Base-by-base conservation (phyloP, 2,888 invertebrate species). In the Cremastobaeus sp. region DNA sequence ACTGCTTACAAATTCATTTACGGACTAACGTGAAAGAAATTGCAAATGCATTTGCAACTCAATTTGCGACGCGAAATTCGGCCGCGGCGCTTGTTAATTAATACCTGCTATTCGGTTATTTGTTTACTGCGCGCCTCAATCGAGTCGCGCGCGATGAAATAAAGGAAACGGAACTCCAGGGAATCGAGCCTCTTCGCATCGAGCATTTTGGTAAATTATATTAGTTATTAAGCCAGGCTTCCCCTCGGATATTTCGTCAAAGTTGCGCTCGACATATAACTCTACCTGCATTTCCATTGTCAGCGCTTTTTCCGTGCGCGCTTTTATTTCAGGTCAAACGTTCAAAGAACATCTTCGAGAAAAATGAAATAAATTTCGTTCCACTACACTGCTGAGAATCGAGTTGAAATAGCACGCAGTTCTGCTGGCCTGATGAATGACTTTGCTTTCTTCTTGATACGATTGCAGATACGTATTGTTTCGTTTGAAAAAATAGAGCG, bases 1-100 rank as follows among this genome's bases (percentile, higher is more conserved):
- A 25, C 21, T 32, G 50, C 35, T 50, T 50, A 47, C 35, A 43
- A 59, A 68, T 68, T 57, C 43, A 68, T 68, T 68, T 66, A 3
- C 12, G 9, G 9, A 39, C 18, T 34, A 55, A 55, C 12, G 30
- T 28, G 15, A 50, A 68, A 55, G 11, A 32, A 34, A 55, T 59
- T 59, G 39, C 14, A 12, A 41, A 55, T 32, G 43, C 30, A 57
- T 57, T 50, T 41, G 17, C 15, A 21, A 34, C 32, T 32, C 17
- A 15, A 41, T 41, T 48, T 60, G 32, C 37, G 2, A 41, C 20
- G 8, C 12, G 43, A 32, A 43, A 14, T 43, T 12, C 14, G 17
- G 18, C 30, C 14, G 14, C 37, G 1, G 3, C 18, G 30, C 28
- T 37, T 28, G 11, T 54, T 39, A 54, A 37, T 37, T 11, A 30